Evolutionary conservation across 2,888 invertebrate genomes (phyloP), one percentile per base, ranked within the genome.

Genomic region (Philaethria dido): DNA sequence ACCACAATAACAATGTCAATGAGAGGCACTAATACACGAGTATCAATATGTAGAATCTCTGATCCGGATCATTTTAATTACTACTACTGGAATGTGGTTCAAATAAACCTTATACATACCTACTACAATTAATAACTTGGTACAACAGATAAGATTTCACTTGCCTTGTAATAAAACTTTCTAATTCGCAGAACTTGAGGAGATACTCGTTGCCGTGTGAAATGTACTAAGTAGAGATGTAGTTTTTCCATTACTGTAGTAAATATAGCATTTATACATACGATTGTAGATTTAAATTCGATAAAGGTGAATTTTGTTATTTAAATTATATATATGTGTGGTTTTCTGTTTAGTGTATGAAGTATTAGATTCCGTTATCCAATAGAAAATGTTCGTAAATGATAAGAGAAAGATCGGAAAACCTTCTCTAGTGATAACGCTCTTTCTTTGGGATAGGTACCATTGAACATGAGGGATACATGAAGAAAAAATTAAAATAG

Each of bases 101-200:
- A 29, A 45, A 60, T 60, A 29, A 6, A 33, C 18, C 33, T 39
- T 57, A 57, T 39, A 55, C 16, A 44, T 63, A 60, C 33, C n/a
- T 18, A 22, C 13, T 42, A 62, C 48, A 62, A 62, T 62, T 62
- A 66, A 57, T 62, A 44, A 55, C 33, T 68, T 55, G 55, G 57
- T 60, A 60, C 45, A 25, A 45, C 25, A 44, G 14, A 52, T 62
- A 57, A 62, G 64, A 64, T 64, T 60, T 59, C 44, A 44, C 65
- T 48, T 39, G 48, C 16, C 22, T 45, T 20, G 59, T 20, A 59
- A 62, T 39, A 63, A 52, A 66, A 69, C 63, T 69, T 69, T 69
- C 69, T 66, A 69, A 59, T 66, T 66, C 62, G 47, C 62, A 66
- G 45, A 69, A 66, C 62, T 66, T 66, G 62, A 44, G 52, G 55